Percentiles rank a stretch among this genome's conserved stretches.
Evolutionary conservation across 2,797 vertebrate genomes (phyloP).

Genomic region (Tangara arthus): DNA sequence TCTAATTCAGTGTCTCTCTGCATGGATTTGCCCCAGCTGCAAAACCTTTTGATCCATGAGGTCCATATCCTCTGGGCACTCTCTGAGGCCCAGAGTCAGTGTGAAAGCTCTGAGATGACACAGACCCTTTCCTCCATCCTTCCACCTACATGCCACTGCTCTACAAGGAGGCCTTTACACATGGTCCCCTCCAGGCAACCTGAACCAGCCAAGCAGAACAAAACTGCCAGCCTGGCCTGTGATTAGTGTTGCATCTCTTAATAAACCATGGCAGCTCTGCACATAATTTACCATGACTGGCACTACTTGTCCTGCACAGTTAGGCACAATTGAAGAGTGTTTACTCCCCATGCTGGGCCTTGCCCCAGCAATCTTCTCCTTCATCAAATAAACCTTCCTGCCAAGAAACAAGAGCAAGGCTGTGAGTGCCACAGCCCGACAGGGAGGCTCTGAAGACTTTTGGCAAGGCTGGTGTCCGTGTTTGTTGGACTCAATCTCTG

Average conservation of each 20-base stretch:
- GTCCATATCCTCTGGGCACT: not conserved
- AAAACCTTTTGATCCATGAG: not conserved
- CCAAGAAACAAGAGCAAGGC: not conserved
- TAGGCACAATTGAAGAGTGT: not conserved
- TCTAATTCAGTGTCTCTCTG: not conserved
- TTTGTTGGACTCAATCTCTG: not conserved
- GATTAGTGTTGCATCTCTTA: not conserved
- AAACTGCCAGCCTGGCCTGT: not conserved
- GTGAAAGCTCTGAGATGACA: not conserved
- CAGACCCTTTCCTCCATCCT: not conserved
- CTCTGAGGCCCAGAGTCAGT: not conserved
- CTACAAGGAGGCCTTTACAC: not conserved
- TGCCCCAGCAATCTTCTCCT: constrained; percentile 3
- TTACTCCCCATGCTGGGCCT: not conserved
- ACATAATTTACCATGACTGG: not conserved
- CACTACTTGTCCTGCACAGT: not conserved
- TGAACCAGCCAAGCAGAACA: not conserved
- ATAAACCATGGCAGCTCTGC: not conserved
- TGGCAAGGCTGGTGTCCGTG: not conserved
- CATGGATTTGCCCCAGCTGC: not conserved
- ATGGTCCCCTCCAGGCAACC: not conserved
- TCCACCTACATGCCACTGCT: not conserved
- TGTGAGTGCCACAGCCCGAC: not conserved
- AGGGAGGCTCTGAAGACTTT: not conserved
- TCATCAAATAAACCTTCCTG: not conserved